These are phyloP conservation scores for Thalassophryne amazonica DNA, from an alignment of 2,797 vertebrate genomes.

Conservation along the genomic window DNA sequence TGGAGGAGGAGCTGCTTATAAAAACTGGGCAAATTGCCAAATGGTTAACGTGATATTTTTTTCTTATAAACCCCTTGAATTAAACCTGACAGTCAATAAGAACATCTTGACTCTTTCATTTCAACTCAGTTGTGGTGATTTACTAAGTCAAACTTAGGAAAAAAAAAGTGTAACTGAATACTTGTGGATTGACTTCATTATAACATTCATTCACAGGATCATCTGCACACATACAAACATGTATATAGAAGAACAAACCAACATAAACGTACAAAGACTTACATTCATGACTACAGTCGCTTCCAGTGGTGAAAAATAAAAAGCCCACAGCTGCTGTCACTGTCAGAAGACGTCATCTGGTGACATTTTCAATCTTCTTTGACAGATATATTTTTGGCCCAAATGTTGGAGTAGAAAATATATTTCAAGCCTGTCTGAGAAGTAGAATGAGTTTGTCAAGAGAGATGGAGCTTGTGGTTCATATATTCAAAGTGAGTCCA, in stretches of 20 bases:
- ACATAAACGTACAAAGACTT: constrained; percentile 2
- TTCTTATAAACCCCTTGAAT: too few species aligned
- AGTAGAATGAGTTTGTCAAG: constrained; percentile 46
- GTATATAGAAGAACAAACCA: constrained; percentile 8
- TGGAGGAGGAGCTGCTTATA: too few species aligned
- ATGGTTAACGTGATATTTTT: too few species aligned
- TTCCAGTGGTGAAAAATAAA: constrained; percentile 27
- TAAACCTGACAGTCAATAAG: too few species aligned
- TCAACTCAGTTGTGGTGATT: too few species aligned
- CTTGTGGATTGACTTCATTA: too few species aligned
- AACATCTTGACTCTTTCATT: too few species aligned
- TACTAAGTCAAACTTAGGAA: too few species aligned
- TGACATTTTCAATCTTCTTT: constrained; percentile 61
- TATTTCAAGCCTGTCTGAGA: constrained; percentile 57
- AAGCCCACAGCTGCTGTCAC: constrained; percentile 43
- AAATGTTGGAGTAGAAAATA: constrained; percentile 44
- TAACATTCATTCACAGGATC: neutral
- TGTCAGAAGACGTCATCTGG: constrained; percentile 30
- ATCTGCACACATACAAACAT: neutral
- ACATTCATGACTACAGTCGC: constrained; percentile 4
- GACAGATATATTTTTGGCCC: constrained; percentile 60
- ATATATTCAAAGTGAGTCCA: constrained; percentile 24
- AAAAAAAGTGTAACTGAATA: too few species aligned
- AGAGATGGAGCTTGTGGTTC: constrained; percentile 44
- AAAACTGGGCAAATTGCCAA: too few species aligned